Percentiles rank a stretch among this genome's conserved stretches.
phyloP scores from a whole-genome alignment of 1,140 invertebrate species.

The Drosophila sulfurigaster region DNA sequence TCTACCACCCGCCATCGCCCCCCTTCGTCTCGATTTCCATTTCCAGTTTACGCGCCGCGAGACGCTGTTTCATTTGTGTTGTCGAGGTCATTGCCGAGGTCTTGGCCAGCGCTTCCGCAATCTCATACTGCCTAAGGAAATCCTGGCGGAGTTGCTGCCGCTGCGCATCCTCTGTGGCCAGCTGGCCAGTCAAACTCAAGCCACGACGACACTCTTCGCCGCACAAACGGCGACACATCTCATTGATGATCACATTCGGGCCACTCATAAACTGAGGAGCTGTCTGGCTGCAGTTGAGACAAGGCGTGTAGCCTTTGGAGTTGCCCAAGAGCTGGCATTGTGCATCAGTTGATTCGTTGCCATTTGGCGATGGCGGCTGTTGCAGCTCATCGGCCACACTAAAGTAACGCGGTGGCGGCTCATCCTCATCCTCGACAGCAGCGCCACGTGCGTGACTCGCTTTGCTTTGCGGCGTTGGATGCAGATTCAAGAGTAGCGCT shows the following conservation, averaged over 20 bases:
- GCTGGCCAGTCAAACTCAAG: constrained; percentile 63
- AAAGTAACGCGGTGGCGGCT: constrained; percentile 70
- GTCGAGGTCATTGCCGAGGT: constrained; percentile 87
- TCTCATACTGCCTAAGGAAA: constrained; percentile 86
- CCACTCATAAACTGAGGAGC: constrained; percentile 40
- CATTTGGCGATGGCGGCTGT: constrained; percentile 58
- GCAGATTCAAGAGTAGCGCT: constrained; percentile 67
- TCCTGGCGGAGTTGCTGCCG: constrained; percentile 68
- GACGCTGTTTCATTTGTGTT: constrained; percentile 85
- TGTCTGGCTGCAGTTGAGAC: constrained; percentile 60
- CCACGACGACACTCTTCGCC: constrained; percentile 68
- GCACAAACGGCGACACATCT: constrained; percentile 75
- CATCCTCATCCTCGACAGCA: constrained; percentile 46
- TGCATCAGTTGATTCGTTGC: constrained; percentile 15
- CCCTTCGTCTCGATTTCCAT: constrained; percentile 79
- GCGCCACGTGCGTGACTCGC: constrained; percentile 32
- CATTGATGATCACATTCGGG: constrained; percentile 60
- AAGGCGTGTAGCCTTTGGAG: constrained; percentile 41
- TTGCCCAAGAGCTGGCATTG: constrained; percentile 50
- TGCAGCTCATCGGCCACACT: constrained; percentile 39
- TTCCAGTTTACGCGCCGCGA: constrained; percentile 86
- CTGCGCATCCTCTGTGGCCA: constrained; percentile 22
- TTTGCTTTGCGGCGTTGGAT: constrained; percentile 28
- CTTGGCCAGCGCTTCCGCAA: constrained; percentile 87
- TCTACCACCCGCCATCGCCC: constrained; percentile 21